These are phyloP conservation scores for Drosophila gunungcola DNA, from an alignment of 1,140 invertebrate species.

Conservation along the genomic window DNA sequence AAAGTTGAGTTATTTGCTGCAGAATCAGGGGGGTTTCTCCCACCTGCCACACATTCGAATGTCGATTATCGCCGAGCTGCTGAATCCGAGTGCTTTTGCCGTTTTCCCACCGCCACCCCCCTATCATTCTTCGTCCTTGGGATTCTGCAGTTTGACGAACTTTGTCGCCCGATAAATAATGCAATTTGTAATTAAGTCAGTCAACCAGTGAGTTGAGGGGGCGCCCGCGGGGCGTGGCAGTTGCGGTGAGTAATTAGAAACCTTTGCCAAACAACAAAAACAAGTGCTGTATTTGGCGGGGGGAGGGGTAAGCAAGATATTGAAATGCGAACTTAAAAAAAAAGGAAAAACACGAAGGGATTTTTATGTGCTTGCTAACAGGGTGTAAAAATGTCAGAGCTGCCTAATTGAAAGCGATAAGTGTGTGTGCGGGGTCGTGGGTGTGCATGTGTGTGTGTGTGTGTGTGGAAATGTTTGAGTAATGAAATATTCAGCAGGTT, in stretches of 20 bases:
- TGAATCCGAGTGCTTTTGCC: slow-evolving; percentile 1
- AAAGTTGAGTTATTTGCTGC: slow-evolving; percentile 5
- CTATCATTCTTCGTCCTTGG: neutral
- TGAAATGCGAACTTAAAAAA: slow-evolving; percentile 17
- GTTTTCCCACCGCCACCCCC: neutral
- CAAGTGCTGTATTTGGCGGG: slow-evolving; percentile 4
- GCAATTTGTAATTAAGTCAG: slow-evolving; percentile 83
- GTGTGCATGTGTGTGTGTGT: slow-evolving; percentile 4
- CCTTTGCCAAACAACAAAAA: slow-evolving; percentile 51
- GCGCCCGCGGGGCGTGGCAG: slow-evolving; percentile 1
- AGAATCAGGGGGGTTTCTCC: neutral
- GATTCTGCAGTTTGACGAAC: slow-evolving; percentile 74
- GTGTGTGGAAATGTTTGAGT: slow-evolving; percentile 59
- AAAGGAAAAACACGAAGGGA: slow-evolving; percentile 12
- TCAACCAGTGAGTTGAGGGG: slow-evolving; percentile 50
- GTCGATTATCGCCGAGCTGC: slow-evolving; percentile 18
- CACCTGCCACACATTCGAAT: slow-evolving; percentile 13
- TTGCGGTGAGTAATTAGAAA: slow-evolving; percentile 68
- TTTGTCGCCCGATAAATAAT: slow-evolving; percentile 80
- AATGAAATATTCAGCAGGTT: slow-evolving; percentile 79
- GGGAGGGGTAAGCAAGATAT: slow-evolving; percentile 19
- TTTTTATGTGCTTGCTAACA: slow-evolving; percentile 37
- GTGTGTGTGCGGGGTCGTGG: neutral
- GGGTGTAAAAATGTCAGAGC: slow-evolving; percentile 46
- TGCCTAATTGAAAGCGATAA: slow-evolving; percentile 63